These are phyloP conservation scores for Falcunculus frontatus DNA, from an alignment of 2,113 vertebrate genomes.

Conservation along the genomic window DNA sequence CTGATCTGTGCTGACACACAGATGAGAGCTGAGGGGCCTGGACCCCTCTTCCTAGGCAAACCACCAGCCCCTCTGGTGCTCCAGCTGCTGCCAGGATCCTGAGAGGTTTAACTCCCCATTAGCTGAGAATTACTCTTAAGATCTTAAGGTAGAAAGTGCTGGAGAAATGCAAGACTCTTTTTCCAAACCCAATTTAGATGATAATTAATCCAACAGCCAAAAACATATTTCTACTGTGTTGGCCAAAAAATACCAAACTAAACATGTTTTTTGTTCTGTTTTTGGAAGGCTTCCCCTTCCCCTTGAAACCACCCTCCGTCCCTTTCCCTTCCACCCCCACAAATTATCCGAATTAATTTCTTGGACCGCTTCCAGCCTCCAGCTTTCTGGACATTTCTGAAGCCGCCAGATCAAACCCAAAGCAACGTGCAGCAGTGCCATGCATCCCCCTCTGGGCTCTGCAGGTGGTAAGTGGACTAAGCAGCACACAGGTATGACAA, in stretches of 20 bases:
- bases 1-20: constrained; percentile 35
- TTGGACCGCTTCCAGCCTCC: background rate
- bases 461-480: background rate
- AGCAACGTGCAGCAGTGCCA: background rate
- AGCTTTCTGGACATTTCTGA: background rate
- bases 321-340: background rate
- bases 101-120: background rate
- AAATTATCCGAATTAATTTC: background rate
- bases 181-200: background rate
- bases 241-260: background rate
- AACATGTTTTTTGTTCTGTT: background rate
- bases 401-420: background rate
- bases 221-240: background rate
- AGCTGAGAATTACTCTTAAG: background rate
- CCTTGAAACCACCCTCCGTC: background rate
- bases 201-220: background rate
- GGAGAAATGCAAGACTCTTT: background rate
- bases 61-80: background rate
- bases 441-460: background rate
- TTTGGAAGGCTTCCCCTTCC: background rate
- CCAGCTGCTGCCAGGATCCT: background rate
- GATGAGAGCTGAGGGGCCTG: background rate
- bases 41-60: constrained; percentile 2
- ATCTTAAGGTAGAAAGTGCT: background rate
- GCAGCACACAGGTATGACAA: background rate